Evolutionary conservation across 2,797 vertebrate species (phyloP).

Genomic region (Typhlichthys subterraneus): DNA sequence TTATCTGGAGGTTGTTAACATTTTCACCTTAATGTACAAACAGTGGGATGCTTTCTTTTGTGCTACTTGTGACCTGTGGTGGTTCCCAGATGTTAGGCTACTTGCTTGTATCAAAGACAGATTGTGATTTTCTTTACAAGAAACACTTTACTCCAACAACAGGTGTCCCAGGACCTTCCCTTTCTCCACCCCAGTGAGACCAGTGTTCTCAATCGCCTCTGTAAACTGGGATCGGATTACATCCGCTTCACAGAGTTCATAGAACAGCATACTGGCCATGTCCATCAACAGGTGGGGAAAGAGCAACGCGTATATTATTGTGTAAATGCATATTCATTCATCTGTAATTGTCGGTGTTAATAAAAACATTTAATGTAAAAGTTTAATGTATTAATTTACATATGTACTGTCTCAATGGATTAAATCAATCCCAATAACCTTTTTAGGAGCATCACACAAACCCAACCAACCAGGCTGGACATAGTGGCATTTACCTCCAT

Average conservation of each 20-base stretch:
- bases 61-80: too few species aligned
- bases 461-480: slow-evolving; percentile 84
- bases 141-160: slow-evolving; percentile 13
- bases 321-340: too few species aligned
- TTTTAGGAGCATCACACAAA: slow-evolving; percentile 85
- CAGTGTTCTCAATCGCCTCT: slow-evolving; percentile 89
- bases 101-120: too few species aligned
- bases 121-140: neutral
- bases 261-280: slow-evolving; percentile 91
- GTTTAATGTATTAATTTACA: too few species aligned
- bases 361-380: too few species aligned
- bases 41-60: too few species aligned
- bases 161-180: slow-evolving; percentile 95
- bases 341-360: too few species aligned
- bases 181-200: slow-evolving; percentile 97
- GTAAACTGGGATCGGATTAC: slow-evolving; percentile 93
- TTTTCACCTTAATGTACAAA: too few species aligned
- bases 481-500: slow-evolving; percentile 92
- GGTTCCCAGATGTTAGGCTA: too few species aligned
- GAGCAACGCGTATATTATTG: too few species aligned
- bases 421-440: neutral
- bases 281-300: slow-evolving; percentile 78
- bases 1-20: too few species aligned
- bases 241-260: slow-evolving; percentile 96
- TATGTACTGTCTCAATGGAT: too few species aligned